phyloP scores from a whole-genome alignment of 1,140 invertebrate species.

The Trialeurodes vaporariorum region DNA sequence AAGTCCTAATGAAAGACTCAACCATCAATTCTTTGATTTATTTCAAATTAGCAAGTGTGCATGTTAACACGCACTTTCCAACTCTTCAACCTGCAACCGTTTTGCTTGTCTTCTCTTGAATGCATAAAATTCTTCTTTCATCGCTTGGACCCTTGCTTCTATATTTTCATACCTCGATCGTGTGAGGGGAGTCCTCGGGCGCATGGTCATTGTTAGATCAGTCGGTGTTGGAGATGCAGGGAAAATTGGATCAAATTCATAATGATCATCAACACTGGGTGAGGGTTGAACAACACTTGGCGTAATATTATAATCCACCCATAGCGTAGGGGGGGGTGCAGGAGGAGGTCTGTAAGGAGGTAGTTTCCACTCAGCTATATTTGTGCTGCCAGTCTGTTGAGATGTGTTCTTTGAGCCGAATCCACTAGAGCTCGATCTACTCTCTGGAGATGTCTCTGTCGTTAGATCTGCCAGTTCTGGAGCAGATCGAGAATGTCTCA shows the following conservation, averaged over 20 bases:
- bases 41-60: neutral
- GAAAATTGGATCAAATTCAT: slow-evolving; percentile 77
- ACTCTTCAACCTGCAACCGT: slow-evolving; percentile 36
- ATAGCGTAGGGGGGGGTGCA: slow-evolving; percentile 37
- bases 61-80: slow-evolving; percentile 61
- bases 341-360: slow-evolving; percentile 59
- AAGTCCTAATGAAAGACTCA: too few relatives aligned
- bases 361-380: slow-evolving; percentile 52
- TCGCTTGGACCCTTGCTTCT: slow-evolving; percentile 79
- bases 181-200: slow-evolving; percentile 13
- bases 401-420: slow-evolving; percentile 89
- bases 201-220: slow-evolving; percentile 36
- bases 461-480: slow-evolving; percentile 46
- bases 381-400: slow-evolving; percentile 56
- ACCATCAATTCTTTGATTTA: too few relatives aligned
- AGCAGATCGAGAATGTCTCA: slow-evolving; percentile 48
- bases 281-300: slow-evolving; percentile 12
- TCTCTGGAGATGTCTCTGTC: slow-evolving; percentile 69
- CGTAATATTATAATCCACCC: neutral
- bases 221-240: slow-evolving; percentile 63
- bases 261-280: slow-evolving; percentile 87
- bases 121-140: slow-evolving; percentile 91
- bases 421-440: slow-evolving; percentile 72
- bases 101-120: slow-evolving; percentile 74
- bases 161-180: slow-evolving; percentile 61